Evolutionary conservation across 2,888 invertebrate genomes (phyloP), one percentile per base, ranked within the genome.

Genomic region (Lithophane socia): DNA sequence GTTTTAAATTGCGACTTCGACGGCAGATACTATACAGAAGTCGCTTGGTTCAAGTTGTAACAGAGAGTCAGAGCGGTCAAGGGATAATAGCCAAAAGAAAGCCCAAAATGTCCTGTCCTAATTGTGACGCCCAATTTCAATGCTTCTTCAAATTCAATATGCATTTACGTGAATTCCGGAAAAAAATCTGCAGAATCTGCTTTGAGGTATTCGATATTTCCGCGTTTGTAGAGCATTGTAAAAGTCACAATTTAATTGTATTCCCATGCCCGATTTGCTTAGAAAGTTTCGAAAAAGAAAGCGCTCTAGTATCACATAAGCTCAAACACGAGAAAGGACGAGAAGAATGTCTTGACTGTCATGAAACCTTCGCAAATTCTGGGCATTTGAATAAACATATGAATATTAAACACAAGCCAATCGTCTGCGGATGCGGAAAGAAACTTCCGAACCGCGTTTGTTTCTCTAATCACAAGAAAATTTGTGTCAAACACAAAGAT

Each of bases 181-280:
- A 89, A 63, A 89, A 88, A n/a, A 86, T 90, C 61, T 94, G 94
- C 74, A 52, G 72, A 0, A 44, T 88, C 10, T 94, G 94, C 73
- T 77, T 77, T 16, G 12, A 81, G 29, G 82, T 94, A 2, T 4
- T 93, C 0, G 75, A 90, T 5, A 18, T 89, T 0, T 76, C 88
- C 4, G 56, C 77, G 0, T 89, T 88, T 61, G 81, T 86, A 18
- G 42, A 81, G 0, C 93, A 92, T 72, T 79, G 89, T 1, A 65
- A 69, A 0, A 67, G 18, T 0, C 94, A 94, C 49, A 75, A 86
- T 0, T 56, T 89, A 0, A 44, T 10, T 1, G 63, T 88, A 1
- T 88, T 75, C n/a, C 56, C 84, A 2, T 94, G 94, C 67, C 74
- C 85, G 0, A 74, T 84, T 2, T 94, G 94, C 73, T 78, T 69